Percentiles rank a stretch among this genome's conserved stretches.
phyloP scores from a whole-genome alignment of 2,888 invertebrate species.

The Lutraria lutraria region DNA sequence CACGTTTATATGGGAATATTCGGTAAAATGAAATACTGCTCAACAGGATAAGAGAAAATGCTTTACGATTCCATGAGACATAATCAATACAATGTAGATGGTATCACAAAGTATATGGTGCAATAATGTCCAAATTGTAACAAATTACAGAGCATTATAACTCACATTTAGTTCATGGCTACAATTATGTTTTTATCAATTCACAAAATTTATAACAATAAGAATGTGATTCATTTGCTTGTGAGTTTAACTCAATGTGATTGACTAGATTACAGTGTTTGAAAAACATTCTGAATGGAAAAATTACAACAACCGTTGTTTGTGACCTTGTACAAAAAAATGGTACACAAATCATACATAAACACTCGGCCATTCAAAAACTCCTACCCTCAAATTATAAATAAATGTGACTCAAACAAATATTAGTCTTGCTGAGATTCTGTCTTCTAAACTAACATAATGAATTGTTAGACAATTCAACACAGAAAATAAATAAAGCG shows the following conservation, averaged over 20 bases:
- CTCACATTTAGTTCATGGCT: background rate
- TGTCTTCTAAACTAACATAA: no score
- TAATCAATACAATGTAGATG: no score
- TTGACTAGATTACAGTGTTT: background rate
- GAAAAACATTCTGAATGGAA: background rate
- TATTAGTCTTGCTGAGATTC: no score
- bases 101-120: no score
- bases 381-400: no score
- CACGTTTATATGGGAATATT: no score
- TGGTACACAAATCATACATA: background rate
- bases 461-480: background rate
- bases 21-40: no score
- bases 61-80: no score
- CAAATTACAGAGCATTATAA: background rate
- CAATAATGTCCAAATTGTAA: background rate
- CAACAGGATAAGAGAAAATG: no score
- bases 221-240: background rate
- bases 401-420: no score
- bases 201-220: background rate
- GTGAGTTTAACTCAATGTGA: background rate
- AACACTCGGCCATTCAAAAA: background rate
- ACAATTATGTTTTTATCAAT: background rate
- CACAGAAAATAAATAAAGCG: background rate
- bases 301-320: background rate
- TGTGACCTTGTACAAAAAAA: background rate